A percentile compares a stretch with the other conserved stretches of the same genome.
phyloP scores from a whole-genome alignment of 2,113 vertebrate genomes.

The Bubo bubo region DNA sequence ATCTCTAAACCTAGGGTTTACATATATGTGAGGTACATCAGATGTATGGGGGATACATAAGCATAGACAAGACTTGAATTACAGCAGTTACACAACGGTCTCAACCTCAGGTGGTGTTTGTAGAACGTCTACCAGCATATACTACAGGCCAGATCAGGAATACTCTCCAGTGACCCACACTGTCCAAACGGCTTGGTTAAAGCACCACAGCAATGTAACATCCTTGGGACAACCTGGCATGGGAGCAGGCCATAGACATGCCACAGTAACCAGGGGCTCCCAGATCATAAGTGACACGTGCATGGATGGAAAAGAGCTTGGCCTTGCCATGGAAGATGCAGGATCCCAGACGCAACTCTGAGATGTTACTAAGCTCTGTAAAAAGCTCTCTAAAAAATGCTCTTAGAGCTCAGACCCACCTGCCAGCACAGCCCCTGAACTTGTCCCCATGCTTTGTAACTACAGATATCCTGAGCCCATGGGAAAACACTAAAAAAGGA shows the following conservation, averaged over 20 bases:
- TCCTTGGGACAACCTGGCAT: neutral
- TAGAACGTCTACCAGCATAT: neutral
- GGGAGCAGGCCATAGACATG: fast-evolving
- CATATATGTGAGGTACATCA: fast-evolving
- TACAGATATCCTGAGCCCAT: neutral
- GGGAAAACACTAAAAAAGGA: neutral
- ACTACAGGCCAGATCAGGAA: neutral
- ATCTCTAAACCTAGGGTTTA: neutral
- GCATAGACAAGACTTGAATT: neutral
- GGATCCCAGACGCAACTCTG: fast-evolving
- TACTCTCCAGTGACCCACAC: neutral
- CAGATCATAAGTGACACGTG: fast-evolving
- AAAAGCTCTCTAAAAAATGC: neutral
- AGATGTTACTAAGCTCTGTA: neutral
- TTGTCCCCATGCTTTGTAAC: too few species aligned
- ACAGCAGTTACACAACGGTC: fast-evolving
- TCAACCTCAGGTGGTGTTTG: neutral
- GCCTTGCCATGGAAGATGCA: neutral
- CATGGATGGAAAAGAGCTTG: neutral
- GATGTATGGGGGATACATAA: neutral
- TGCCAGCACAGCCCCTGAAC: neutral
- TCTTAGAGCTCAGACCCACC: neutral
- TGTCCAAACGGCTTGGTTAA: neutral
- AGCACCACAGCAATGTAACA: neutral
- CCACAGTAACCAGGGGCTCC: neutral